These are phyloP conservation scores for Aythya baeri DNA, from an alignment of 2,113 vertebrate species.

Conservation along the genomic window DNA sequence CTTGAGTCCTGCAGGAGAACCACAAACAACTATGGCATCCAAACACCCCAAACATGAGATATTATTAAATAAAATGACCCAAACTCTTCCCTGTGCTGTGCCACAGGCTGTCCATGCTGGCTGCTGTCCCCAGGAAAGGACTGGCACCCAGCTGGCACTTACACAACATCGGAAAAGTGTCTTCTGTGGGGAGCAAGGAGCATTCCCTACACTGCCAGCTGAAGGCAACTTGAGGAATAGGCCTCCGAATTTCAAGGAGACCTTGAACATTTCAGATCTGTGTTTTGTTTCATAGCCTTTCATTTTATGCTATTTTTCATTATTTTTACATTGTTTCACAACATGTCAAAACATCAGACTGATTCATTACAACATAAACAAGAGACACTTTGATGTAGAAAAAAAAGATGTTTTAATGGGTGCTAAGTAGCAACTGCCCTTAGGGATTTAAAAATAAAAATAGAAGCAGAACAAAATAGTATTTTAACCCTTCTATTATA, in stretches of 20 bases:
- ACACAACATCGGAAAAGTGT: neutral
- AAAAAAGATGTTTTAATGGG: conserved; percentile 49
- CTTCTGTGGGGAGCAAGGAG: neutral
- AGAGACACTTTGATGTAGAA: conserved; percentile 59
- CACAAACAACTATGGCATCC: neutral
- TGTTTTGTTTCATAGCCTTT: neutral
- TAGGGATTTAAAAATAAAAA: conserved; percentile 58
- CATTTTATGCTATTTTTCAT: neutral
- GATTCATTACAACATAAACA: conserved; percentile 54
- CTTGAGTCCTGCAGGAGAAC: neutral
- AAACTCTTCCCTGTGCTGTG: neutral
- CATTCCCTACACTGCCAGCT: neutral
- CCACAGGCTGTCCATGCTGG: no score
- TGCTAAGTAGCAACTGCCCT: conserved; percentile 57
- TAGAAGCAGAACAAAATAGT: conserved; percentile 30
- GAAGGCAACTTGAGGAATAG: neutral
- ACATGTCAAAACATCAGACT: conserved; percentile 52
- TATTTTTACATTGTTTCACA: conserved; percentile 55
- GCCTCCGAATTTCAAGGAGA: neutral
- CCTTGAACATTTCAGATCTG: neutral
- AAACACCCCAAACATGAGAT: neutral
- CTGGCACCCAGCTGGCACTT: neutral
- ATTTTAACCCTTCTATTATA: conserved; percentile 30
- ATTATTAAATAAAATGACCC: neutral
- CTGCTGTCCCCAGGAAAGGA: no score